Base-by-base conservation (phyloP, 1,140 invertebrate genomes). In the Calephelis virginiensis region DNA sequence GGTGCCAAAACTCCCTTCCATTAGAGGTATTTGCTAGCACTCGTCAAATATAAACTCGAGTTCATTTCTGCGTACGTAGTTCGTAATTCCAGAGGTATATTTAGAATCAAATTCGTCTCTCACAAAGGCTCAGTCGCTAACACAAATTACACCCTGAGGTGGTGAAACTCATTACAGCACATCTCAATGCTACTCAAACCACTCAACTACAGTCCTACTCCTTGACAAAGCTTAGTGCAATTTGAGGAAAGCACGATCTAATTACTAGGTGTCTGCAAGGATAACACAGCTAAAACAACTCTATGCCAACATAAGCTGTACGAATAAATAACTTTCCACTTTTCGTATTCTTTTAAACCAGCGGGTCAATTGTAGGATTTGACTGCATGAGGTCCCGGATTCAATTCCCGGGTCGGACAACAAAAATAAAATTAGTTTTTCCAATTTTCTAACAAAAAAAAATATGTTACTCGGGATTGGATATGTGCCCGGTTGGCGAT, bases 221-320 rank as follows among this genome's bases (percentile, higher is more conserved):
- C 70, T 72, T 72, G 68, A 69, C 67, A 63, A 60, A 66, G 53
- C 63, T 61, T 65, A 76, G 68, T 73, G 71, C 72, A 70, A 72
- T 78, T 75, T 71, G 59, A 65, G 28, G n/a, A 68, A 69, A 71
- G 63, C 68, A 59, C 38, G 72, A 74, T 73, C 75, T 77, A 81
- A 78, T 78, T 80, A 74, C n/a, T 14, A 17, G 5, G 5, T 59
- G 12, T 59, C 12, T 38, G 17, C 7, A 59, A 38, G 12, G 1
- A 56, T 56, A 37, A 56, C 28, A 37, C 14, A 43, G 40, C n/a
- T n/a, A 43, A 43, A 5, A 1, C 40, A 0, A 8, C 40, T 43
- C 40, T 43, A 43, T 8, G 8, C 40, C 40, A 43, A 9, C 8
- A 9, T 9, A 43, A 43, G 40, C 40, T 3, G 6, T 43, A 43